Evolutionary conservation across 2,888 invertebrate species (phyloP).

Genomic region (Dynastes grantii): DNA sequence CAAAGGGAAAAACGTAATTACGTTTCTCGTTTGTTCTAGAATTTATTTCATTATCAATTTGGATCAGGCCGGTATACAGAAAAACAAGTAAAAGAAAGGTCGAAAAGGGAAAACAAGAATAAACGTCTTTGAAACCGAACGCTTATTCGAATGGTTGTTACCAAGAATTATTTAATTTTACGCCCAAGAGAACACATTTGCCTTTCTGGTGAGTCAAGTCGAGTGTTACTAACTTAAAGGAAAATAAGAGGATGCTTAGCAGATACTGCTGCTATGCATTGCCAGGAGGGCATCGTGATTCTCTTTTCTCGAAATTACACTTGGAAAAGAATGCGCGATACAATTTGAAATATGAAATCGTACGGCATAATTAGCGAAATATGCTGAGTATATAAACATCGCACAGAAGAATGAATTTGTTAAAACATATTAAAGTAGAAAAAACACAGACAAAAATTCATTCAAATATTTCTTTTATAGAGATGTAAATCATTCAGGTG

Average conservation of each 20-base stretch:
- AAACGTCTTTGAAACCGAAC: conserved; percentile 45
- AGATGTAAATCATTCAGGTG: background rate
- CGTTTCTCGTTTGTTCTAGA: conserved; percentile 42
- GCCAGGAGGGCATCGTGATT: conserved; percentile 32
- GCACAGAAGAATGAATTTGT: no score
- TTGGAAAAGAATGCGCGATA: background rate
- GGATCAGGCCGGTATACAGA: conserved; percentile 20
- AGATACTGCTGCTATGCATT: conserved; percentile 39
- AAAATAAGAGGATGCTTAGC: conserved; percentile 40
- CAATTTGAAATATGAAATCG: conserved; percentile 1
- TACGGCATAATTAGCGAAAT: no score
- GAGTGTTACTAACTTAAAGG: conserved; percentile 63
- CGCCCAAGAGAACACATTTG: conserved; percentile 68
- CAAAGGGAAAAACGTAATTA: conserved; percentile 34
- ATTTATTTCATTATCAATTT: conserved; percentile 46
- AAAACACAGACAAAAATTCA: background rate
- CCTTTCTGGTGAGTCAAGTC: conserved; percentile 66
- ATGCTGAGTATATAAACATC: background rate
- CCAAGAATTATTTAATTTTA: conserved; percentile 70
- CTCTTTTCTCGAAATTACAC: conserved; percentile 23
- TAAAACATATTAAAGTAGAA: no score
- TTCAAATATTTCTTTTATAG: conserved; percentile 4
- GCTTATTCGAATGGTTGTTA: conserved; percentile 47
- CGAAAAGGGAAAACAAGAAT: conserved; percentile 16
- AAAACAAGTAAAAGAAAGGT: conserved; percentile 15